Base-by-base conservation (phyloP, 2,113 vertebrate species). In the Grus americana region DNA sequence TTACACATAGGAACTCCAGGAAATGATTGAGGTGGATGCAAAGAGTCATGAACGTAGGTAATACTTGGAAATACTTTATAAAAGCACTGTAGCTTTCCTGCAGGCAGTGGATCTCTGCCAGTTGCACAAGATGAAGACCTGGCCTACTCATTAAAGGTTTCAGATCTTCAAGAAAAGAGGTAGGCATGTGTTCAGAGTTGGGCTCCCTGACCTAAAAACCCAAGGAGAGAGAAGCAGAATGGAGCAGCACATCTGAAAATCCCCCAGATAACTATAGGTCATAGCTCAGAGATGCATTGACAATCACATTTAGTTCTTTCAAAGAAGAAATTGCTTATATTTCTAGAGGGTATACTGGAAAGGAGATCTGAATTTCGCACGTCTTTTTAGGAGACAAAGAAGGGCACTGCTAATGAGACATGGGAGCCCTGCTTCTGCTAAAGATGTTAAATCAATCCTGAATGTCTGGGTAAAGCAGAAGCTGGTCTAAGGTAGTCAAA, bases 111-210 rank as follows among this genome's bases (percentile, higher is more conserved):
- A 92, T 71, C 70, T 91, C 89, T 81, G 89, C 83, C 91, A 95
- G 83, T 9, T 92, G 78, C 73, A 65, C 36, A 75, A 93, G 80
- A 59, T 61, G 80, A 97, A 91, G 78, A 79, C 79, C 80, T 93
- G 83, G 78, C 40, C 94, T 87, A 26, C n/a, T 93, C 96, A 92
- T 94, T 95, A 96, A 94, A 92, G 40, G 47, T 75, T 87, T 96
- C 46, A 87, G 63, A 85, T 79, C 71, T 82, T 82, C n/a, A 61
- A 78, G 80, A 75, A 87, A 87, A 61, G 58, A 87, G 42, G 49
- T 38, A 83, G 79, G 72, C 59, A 80, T 30, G 36, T 86, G 57
- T 42, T 92, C 58, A 59, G 83, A 85, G 62, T 13, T 85, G 70
- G 92, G 42, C 22, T 91, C 32, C 29, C 73, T 87, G 89, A 75